Evolutionary conservation across 2,888 invertebrate genomes (phyloP), one percentile per base, ranked within the genome.

Genomic region (Elaeidobius kamerunicus): DNA sequence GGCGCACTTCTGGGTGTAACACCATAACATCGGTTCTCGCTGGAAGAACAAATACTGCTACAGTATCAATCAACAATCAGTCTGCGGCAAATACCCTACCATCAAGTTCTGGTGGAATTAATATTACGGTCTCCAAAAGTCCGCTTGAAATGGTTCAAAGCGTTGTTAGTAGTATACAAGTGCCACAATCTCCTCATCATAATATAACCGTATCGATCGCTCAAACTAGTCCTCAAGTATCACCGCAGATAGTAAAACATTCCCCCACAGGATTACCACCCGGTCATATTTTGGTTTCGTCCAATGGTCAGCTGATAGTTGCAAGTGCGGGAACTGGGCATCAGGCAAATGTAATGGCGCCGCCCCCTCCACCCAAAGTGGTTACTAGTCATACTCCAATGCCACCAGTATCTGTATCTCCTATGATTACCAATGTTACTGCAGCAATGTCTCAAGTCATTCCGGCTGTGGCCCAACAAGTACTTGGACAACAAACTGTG

Each of bases 11-110:
- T 2, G 86, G 86, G 27, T 81, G 88, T 60, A 89, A 89, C 67
- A 89, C 90, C 0, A 86, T 90, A 15, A 91, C 90, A 0, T 88
- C 85, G 0, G 88, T 89, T 1, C 70, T 87, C 55, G 88, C 88
- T 2, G 88, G 88, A 2, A 79, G 83, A 68, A 81, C 88, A 0
- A 85, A 85, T 61, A 88, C 88, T 1, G 84, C 85, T 1, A 86
- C 88, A 0, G 86, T 88, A 1, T 85, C 88, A 0, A 81, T 86
- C 18, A 86, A 85, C 61, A 81, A 72, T 40, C 68, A 73, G 2
- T 73, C 59, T 27, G 59, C 60, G 35, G 61, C 65, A 4, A 58
- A 63, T n/a, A 60, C 61, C 9, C 71, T 64, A 51, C 50, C 55
- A 12, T 47, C 51, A 9, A 57, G 57, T 44, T 55, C 52, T 19